Evolutionary conservation across 2,888 invertebrate species (phyloP).

Genomic region (Meiosimyza platycephala): DNA sequence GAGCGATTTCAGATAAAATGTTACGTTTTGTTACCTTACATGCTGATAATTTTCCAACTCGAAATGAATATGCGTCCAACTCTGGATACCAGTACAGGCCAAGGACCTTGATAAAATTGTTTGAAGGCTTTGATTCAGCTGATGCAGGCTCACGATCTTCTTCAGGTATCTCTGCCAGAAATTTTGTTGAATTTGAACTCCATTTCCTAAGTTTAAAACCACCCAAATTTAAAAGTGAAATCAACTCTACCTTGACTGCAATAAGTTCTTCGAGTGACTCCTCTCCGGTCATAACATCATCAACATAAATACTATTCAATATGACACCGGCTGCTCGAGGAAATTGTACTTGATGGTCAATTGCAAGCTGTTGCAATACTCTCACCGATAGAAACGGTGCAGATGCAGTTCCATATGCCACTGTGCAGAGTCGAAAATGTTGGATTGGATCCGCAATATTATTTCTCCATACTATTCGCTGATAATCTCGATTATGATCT

Average conservation of each 20-base stretch:
- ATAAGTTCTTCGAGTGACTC: conserved; percentile 29
- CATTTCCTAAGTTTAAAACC: conserved; percentile 18
- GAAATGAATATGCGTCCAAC: conserved; percentile 32
- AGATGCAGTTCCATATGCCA: conserved; percentile 43
- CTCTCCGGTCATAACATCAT: conserved; percentile 42
- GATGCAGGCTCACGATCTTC: conserved; percentile 13
- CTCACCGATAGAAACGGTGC: conserved; percentile 42
- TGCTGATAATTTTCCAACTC: conserved; percentile 5
- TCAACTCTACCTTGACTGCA: conserved; percentile 30
- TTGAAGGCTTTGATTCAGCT: conserved; percentile 10
- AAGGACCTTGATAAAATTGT: conserved; percentile 36
- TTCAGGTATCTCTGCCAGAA: neutral
- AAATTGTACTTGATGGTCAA: conserved; percentile 33
- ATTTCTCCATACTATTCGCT: conserved; percentile 43
- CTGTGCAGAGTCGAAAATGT: conserved; percentile 42
- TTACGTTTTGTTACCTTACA: conserved; percentile 30
- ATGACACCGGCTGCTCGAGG: conserved; percentile 38
- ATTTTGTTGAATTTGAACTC: conserved; percentile 14
- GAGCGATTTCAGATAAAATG: conserved; percentile 37
- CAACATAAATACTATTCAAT: conserved; percentile 42
- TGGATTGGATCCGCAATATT: conserved; percentile 17
- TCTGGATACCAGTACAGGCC: conserved; percentile 40
- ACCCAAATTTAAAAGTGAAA: conserved; percentile 23
- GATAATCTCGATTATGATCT: conserved; percentile 38
- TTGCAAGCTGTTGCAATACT: conserved; percentile 40